phyloP scores from a whole-genome alignment of 2,888 invertebrate genomes.

The Aelia acuminata region DNA sequence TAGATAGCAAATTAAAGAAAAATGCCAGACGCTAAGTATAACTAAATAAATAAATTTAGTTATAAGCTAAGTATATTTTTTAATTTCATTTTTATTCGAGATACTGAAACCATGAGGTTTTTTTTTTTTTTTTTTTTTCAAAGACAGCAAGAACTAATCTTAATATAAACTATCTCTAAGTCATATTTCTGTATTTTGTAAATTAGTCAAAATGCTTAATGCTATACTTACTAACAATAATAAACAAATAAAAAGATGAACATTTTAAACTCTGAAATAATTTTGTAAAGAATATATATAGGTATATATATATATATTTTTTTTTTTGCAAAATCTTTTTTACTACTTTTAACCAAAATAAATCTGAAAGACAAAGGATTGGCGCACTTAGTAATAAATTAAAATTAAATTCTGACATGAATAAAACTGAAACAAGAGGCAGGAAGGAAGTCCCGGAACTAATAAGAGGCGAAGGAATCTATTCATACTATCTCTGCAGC shows the following conservation, averaged over 20 bases:
- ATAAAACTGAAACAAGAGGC: conserved; percentile 37
- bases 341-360: neutral
- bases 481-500: conserved; percentile 30
- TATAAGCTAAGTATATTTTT: no score
- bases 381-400: conserved; percentile 1
- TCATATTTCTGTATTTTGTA: no score
- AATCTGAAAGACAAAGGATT: conserved; percentile 34
- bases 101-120: no score
- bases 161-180: no score
- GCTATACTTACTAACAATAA: no score
- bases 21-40: no score
- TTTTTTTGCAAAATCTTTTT: neutral
- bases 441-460: conserved; percentile 51
- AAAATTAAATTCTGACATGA: conserved; percentile 28
- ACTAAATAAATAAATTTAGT: no score
- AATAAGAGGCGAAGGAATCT: conserved; percentile 24
- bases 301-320: neutral
- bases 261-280: neutral
- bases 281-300: neutral
- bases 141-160: no score
- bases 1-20: no score
- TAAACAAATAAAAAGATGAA: neutral
- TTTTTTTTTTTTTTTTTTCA: no score
- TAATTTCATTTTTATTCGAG: no score
- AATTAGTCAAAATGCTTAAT: no score